A percentile compares a stretch with the other conserved stretches of the same genome.
Conservation (phyloP, 1,140 invertebrate species). For the Drosophila lini region DNA sequence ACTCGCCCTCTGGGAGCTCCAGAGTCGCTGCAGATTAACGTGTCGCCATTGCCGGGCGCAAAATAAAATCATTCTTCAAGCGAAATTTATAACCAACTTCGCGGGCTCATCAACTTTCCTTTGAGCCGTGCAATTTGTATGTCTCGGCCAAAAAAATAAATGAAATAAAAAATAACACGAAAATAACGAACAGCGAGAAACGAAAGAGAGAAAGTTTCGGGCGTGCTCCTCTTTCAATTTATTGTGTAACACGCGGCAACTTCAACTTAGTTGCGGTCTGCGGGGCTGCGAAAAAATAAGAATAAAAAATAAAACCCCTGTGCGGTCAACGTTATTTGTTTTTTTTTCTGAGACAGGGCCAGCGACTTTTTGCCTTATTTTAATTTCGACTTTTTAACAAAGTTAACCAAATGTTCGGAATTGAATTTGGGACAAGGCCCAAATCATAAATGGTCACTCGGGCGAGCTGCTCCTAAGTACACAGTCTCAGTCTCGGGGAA, state of each 20-base stretch:
- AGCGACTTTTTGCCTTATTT: constrained; percentile 68
- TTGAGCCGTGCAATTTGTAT: constrained; percentile 68
- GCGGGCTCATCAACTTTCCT: constrained; percentile 68
- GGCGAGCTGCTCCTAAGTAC: constrained; percentile 71
- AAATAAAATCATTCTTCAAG: constrained; percentile 79
- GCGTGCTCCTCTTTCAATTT: constrained; percentile 44
- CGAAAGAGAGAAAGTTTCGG: constrained; percentile 24
- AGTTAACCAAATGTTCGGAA: constrained; percentile 76
- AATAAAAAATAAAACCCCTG: constrained; percentile 33
- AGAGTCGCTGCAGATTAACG: constrained; percentile 46
- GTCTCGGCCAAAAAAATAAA: constrained; percentile 17
- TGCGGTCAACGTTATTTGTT: constrained; percentile 49
- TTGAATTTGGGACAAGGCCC: constrained; percentile 68
- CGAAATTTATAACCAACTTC: constrained; percentile 61
- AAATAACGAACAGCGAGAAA: constrained; percentile 25
- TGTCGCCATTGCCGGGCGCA: constrained; percentile 41
- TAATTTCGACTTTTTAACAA: constrained; percentile 82
- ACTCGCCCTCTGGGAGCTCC: constrained; percentile 32
- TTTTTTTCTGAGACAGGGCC: constrained; percentile 7
- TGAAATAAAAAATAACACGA: constrained; percentile 5
- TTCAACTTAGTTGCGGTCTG: constrained; percentile 47
- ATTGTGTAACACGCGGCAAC: constrained; percentile 57
- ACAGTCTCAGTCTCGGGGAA: constrained; percentile 21
- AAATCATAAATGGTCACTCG: constrained; percentile 71
- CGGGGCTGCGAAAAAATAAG: constrained; percentile 3